phyloP scores from a whole-genome alignment of 2,888 invertebrate genomes.

The Muscina levida region DNA sequence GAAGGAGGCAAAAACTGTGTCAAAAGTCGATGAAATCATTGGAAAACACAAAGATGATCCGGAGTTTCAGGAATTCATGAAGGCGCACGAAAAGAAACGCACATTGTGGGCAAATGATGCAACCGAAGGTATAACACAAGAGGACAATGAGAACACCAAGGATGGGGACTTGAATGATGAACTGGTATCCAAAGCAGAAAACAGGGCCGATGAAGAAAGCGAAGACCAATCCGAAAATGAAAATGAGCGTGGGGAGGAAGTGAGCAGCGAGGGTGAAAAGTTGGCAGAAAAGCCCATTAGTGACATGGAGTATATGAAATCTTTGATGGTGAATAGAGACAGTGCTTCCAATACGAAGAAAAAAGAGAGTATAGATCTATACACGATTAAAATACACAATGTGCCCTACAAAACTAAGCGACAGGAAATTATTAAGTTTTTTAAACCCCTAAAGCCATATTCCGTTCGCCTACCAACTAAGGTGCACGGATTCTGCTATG shows the following conservation, averaged over 20 bases:
- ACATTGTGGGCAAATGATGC: conserved; percentile 82
- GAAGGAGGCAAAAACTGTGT: conserved; percentile 77
- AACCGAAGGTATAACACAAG: conserved; percentile 64
- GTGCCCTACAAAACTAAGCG: conserved; percentile 90
- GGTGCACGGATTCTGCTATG: conserved; percentile 92
- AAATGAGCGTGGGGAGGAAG: conserved; percentile 74
- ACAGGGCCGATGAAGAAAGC: conserved; percentile 73
- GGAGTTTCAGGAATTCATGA: conserved; percentile 92
- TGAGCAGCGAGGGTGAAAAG: conserved; percentile 78
- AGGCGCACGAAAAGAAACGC: conserved; percentile 86
- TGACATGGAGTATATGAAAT: conserved; percentile 90
- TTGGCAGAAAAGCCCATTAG: conserved; percentile 87
- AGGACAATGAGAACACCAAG: conserved; percentile 70
- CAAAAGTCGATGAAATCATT: conserved; percentile 85
- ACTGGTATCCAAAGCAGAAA: conserved; percentile 70
- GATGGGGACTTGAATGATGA: conserved; percentile 60
- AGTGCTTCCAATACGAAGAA: conserved; percentile 66
- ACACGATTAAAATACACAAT: conserved; percentile 87
- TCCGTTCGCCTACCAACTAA: conserved; percentile 90
- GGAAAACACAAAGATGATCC: conserved; percentile 93
- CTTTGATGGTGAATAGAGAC: conserved; percentile 80
- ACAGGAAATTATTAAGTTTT: conserved; percentile 91
- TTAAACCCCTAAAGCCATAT: conserved; percentile 88
- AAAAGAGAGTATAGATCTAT: conserved; percentile 79
- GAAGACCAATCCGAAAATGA: conserved; percentile 73